Evolutionary conservation across 2,888 invertebrate genomes (phyloP).

Genomic region (Gerris lacustris): DNA sequence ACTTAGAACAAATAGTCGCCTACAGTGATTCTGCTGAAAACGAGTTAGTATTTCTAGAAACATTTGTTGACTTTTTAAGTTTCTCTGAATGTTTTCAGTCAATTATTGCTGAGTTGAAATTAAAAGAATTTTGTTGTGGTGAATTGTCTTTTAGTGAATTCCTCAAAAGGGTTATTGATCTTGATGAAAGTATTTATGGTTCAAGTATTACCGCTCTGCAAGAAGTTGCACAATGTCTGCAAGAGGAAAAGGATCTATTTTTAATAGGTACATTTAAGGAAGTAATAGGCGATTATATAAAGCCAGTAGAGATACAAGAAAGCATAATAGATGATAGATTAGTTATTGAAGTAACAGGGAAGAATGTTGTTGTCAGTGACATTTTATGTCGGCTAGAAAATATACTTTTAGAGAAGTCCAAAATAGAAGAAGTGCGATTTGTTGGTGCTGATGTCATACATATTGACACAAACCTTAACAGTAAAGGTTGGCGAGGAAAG

Average conservation of each 20-base stretch:
- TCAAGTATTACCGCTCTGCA: neutral
- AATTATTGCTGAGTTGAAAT: neutral
- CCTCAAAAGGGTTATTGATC: neutral
- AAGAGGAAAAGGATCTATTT: neutral
- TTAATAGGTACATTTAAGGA: conserved; percentile 7
- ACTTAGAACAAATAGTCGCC: neutral
- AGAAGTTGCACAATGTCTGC: neutral
- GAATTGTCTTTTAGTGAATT: conserved; percentile 1
- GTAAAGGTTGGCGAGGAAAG: conserved; percentile 27
- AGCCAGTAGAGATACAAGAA: conserved; percentile 21
- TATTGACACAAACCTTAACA: conserved; percentile 25
- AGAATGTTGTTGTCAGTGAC: conserved; percentile 24
- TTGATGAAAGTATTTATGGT: neutral
- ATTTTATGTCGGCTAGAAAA: conserved; percentile 10
- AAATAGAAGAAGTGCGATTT: conserved; percentile 29
- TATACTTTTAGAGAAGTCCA: conserved; percentile 7
- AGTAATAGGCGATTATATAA: conserved; percentile 18
- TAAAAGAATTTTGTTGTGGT: neutral
- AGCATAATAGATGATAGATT: conserved; percentile 21
- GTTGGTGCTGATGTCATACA: conserved; percentile 27
- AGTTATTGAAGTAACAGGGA: conserved; percentile 27
- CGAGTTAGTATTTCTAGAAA: conserved; percentile 3
- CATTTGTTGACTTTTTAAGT: neutral
- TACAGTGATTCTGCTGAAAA: neutral
- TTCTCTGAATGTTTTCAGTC: neutral